Evolutionary conservation across 2,113 vertebrate genomes (phyloP).

Genomic region (Neodontobutis hainanensis): DNA sequence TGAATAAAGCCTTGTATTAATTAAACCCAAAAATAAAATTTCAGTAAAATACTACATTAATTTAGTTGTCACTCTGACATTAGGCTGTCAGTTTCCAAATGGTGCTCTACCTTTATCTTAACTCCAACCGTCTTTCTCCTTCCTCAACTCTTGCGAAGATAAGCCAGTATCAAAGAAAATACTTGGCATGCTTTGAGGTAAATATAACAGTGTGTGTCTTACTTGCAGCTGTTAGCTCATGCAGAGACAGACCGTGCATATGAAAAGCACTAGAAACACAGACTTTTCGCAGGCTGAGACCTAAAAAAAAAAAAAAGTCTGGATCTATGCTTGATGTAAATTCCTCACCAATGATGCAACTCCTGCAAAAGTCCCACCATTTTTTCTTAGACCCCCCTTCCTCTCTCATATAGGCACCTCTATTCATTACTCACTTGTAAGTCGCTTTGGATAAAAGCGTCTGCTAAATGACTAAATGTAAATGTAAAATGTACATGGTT

Average conservation of each 20-base stretch:
- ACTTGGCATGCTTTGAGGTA: slow-evolving; percentile 59
- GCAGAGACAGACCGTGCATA: slow-evolving; percentile 33
- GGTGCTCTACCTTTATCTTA: slow-evolving; percentile 21
- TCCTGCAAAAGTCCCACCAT: slow-evolving; percentile 20
- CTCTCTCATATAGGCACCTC: slow-evolving; percentile 12
- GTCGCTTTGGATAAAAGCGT: too few species aligned
- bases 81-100: slow-evolving; percentile 22
- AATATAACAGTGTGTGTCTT: slow-evolving; percentile 58
- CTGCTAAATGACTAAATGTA: too few species aligned
- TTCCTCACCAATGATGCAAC: slow-evolving; percentile 74
- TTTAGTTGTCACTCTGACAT: background rate
- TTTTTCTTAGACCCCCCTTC: slow-evolving; percentile 22
- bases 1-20: background rate
- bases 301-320: slow-evolving; percentile 47
- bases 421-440: too few species aligned
- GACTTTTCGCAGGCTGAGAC: slow-evolving; percentile 36
- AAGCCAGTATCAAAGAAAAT: slow-evolving; percentile 64
- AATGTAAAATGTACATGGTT: too few species aligned
- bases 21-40: background rate
- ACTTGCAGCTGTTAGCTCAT: slow-evolving; percentile 53
- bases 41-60: background rate
- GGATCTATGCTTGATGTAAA: slow-evolving; percentile 57
- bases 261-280: slow-evolving; percentile 43
- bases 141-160: slow-evolving; percentile 35
- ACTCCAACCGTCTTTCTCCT: slow-evolving; percentile 12